Evolutionary conservation across 2,888 invertebrate species (phyloP).

Genomic region (Drosophila koepferae): DNA sequence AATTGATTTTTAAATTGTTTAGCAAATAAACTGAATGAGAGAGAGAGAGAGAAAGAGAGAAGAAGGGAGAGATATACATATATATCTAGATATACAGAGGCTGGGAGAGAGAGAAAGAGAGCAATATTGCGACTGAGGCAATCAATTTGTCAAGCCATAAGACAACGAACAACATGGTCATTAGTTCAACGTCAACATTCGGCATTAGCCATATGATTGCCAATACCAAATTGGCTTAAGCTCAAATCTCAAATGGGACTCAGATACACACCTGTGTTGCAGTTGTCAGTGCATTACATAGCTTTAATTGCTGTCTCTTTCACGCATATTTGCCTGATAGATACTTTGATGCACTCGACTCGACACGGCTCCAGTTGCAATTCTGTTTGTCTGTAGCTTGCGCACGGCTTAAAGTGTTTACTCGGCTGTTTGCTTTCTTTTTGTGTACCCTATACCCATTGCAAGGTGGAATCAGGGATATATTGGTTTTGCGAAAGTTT

Average conservation of each 20-base stretch:
- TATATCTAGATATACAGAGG: not conserved
- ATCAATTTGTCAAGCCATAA: constrained; percentile 41
- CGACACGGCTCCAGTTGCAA: constrained; percentile 1
- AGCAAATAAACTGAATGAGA: constrained; percentile 21
- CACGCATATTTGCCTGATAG: not conserved
- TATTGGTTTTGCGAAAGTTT: not conserved
- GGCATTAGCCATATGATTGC: constrained; percentile 31
- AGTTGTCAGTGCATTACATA: not conserved
- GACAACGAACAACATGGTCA: constrained; percentile 40
- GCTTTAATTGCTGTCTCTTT: not conserved
- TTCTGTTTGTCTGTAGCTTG: constrained; percentile 1
- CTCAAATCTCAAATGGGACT: constrained; percentile 8
- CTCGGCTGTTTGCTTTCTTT: not conserved
- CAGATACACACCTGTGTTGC: not conserved
- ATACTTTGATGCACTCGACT: not conserved
- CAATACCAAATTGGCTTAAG: constrained; percentile 14
- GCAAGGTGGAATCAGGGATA: not conserved
- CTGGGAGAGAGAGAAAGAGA: not conserved
- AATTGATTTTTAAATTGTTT: constrained; percentile 56
- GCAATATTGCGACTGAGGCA: not conserved
- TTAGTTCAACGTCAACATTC: constrained; percentile 39
- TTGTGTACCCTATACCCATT: not conserved
- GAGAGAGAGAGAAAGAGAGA: not conserved
- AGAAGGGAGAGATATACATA: not conserved
- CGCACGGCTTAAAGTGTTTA: constrained; percentile 25